Base-by-base conservation (phyloP, 2,797 vertebrate genomes). In the Tachyglossus aculeatus region DNA sequence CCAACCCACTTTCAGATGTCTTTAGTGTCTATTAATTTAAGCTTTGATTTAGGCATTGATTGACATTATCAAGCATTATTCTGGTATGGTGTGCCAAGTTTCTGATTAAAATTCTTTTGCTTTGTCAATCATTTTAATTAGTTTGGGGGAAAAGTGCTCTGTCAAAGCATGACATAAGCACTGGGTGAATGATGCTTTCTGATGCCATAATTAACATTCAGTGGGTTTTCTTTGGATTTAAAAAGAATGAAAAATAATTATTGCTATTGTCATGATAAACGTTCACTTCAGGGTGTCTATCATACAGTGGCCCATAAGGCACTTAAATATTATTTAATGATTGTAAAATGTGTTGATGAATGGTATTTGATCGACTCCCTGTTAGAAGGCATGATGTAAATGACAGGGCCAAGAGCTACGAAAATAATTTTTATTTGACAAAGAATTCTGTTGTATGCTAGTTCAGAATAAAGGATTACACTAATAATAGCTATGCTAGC, bases 21-120 rank as follows among this genome's bases (percentile, higher is more conserved):
- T 25, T 41, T 34, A 70, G 25, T 24, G 24, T 67, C 3, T 58
- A 27, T 10, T 29, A 25, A 45, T 47, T 56, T 29, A 33, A 22
- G 15, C 32, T 57, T 22, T 47, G 48, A 57, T 70, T 70, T 67
- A 57, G 38, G 34, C 24, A 51, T 39, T 64, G 33, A 41, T 73
- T 63, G 44, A 7, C 9, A 9, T 48, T 66, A 7, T 47, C 58
- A 48, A 72, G 53, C 40, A 5, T 68, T 69, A 55, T 78, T 78
- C 33, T 82, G 56, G 44, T 61, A 82, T 48, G 36, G 69, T 67
- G 24, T 81, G 52, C 67, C 70, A 71, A 45, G 22, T 66, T 67
- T 73, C 51, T 43, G n/a, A 64, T 67, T 56, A 55, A 68, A 80
- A 74, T 74, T 77, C 69, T 84, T 83, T 78, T 66, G 64, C 54